Evolutionary conservation across 2,888 invertebrate species (phyloP).

Genomic region (Mycalesis mineus): DNA sequence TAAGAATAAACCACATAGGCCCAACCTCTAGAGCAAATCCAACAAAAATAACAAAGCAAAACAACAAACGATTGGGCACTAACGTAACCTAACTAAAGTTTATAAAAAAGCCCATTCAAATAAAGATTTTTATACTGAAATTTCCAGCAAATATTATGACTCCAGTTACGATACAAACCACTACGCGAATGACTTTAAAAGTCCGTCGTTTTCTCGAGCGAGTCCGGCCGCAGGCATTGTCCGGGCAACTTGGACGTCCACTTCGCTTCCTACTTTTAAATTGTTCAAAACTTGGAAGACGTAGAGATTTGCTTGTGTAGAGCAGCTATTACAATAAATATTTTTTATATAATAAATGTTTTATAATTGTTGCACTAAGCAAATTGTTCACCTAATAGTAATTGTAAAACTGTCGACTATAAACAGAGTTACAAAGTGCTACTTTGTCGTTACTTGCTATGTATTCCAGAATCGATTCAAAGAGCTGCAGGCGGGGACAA

Average conservation of each 20-base stretch:
- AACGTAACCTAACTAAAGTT: no score
- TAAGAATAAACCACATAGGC: no score
- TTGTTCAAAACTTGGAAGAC: constrained; percentile 38
- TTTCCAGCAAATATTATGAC: constrained; percentile 22
- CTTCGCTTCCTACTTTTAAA: constrained; percentile 47
- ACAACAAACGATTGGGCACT: not conserved
- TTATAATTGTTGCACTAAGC: no score
- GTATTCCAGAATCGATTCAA: no score
- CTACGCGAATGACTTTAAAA: constrained; percentile 30
- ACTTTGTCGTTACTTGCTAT: no score
- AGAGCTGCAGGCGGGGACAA: no score
- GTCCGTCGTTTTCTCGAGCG: constrained; percentile 31
- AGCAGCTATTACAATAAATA: no score
- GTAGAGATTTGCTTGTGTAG: not conserved
- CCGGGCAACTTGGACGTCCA: constrained; percentile 43
- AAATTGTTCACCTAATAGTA: no score
- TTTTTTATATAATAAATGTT: no score
- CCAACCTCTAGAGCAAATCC: no score
- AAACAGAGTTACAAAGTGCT: no score
- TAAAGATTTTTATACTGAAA: constrained; percentile 6
- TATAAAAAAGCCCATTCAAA: not conserved
- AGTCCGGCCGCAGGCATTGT: constrained; percentile 34
- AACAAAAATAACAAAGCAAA: not conserved
- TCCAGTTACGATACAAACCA: constrained; percentile 27
- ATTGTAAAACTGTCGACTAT: no score